These are phyloP conservation scores for Caenorhabditis plicata DNA, from an alignment of 2,888 invertebrate genomes.

Conservation along the genomic window DNA sequence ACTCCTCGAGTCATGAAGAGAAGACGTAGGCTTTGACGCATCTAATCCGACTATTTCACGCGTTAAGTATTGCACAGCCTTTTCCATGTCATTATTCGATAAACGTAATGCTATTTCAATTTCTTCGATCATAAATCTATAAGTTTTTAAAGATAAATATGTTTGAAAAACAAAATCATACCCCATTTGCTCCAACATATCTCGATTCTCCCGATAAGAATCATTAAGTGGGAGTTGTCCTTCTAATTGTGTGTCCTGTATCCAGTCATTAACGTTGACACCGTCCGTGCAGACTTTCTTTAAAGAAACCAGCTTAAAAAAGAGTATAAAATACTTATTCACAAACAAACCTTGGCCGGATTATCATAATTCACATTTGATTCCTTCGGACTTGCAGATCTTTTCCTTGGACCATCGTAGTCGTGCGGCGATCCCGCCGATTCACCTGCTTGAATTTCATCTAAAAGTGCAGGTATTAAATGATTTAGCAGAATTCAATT, in stretches of 20 bases:
- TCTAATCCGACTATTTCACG: conserved; percentile 27
- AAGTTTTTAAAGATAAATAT: neutral
- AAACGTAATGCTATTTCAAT: conserved; percentile 20
- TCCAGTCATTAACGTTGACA: conserved; percentile 17
- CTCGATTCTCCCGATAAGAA: conserved; percentile 18
- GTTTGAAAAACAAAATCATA: conserved; percentile 1
- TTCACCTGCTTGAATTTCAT: conserved; percentile 22
- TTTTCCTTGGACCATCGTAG: conserved; percentile 18
- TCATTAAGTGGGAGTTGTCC: conserved; percentile 6
- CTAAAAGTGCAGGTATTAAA: conserved; percentile 5
- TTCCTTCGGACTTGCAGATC: conserved; percentile 24
- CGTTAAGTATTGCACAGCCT: conserved; percentile 23
- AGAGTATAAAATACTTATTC: neutral
- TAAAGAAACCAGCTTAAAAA: neutral
- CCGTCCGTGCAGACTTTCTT: conserved; percentile 30
- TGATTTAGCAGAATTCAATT: neutral
- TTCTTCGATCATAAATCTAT: conserved; percentile 22
- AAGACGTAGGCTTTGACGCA: conserved; percentile 3
- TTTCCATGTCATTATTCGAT: conserved; percentile 27
- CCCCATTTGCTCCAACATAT: conserved; percentile 21
- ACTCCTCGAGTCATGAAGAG: neutral
- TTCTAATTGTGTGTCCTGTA: conserved; percentile 9
- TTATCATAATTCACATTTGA: conserved; percentile 12
- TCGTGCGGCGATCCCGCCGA: conserved; percentile 16
- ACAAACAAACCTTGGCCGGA: conserved; percentile 26